Evolutionary conservation across 2,888 invertebrate genomes (phyloP).

Genomic region (Pedicia rivosa): DNA sequence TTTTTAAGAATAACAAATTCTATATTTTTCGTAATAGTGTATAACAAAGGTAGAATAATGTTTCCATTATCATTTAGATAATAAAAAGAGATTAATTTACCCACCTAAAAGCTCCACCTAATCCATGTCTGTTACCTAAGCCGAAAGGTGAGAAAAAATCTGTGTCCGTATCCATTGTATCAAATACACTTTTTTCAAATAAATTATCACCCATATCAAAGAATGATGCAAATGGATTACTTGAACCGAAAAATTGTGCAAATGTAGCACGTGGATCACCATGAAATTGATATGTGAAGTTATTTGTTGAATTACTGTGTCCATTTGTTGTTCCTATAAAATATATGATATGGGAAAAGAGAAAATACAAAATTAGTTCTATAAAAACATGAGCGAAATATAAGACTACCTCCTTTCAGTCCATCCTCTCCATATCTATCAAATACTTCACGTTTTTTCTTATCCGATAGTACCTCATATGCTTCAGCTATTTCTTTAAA

Average conservation of each 20-base stretch:
- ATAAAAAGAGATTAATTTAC: conserved; percentile 6
- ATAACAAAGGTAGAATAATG: no score
- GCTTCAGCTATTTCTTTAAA: conserved; percentile 98
- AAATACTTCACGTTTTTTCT: conserved; percentile 88
- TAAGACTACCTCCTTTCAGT: conserved; percentile 50
- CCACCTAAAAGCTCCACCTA: conserved; percentile 48
- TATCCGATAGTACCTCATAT: conserved; percentile 92
- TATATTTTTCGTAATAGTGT: no score
- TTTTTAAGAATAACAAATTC: no score
- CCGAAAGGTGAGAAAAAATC: conserved; percentile 65
- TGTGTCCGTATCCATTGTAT: conserved; percentile 61
- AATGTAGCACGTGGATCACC: conserved; percentile 95
- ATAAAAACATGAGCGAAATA: conserved; percentile 15
- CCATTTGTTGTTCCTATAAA: conserved; percentile 40
- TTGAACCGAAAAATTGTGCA: conserved; percentile 92
- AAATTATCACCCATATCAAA: conserved; percentile 55
- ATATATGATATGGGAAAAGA: no score
- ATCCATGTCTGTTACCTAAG: conserved; percentile 48
- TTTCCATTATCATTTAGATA: no score
- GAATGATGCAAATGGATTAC: conserved; percentile 85
- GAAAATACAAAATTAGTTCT: not conserved
- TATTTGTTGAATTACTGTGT: conserved; percentile 39
- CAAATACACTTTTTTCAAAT: conserved; percentile 48
- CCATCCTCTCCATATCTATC: conserved; percentile 91
- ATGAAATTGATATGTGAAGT: conserved; percentile 78